phyloP scores from a whole-genome alignment of 2,888 invertebrate species.

The Pardosa pseudoannulata region DNA sequence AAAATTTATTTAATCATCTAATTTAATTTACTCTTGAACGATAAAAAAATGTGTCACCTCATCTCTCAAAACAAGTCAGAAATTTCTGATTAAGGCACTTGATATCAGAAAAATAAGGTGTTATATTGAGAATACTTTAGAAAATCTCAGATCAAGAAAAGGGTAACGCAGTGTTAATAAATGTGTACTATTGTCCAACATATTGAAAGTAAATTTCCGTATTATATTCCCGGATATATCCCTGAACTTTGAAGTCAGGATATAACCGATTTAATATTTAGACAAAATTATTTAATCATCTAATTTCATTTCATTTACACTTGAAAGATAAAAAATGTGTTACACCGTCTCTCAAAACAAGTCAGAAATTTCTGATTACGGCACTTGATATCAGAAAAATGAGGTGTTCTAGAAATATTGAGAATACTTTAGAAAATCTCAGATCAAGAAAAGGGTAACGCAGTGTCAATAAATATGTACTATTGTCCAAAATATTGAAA shows the following conservation, averaged over 20 bases:
- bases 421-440: not conserved
- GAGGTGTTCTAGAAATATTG: not conserved
- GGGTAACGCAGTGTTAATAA: no score
- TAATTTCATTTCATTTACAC: conserved; percentile 1
- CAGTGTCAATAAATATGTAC: no score
- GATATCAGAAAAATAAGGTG: not conserved
- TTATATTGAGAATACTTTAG: not conserved
- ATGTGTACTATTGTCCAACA: no score
- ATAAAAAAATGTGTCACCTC: not conserved
- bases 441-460: no score
- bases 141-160: no score
- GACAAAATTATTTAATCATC: no score
- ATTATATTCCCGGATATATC: no score
- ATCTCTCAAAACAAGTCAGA: not conserved
- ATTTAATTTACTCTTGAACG: not conserved
- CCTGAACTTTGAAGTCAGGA: no score
- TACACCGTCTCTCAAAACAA: not conserved
- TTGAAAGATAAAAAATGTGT: not conserved
- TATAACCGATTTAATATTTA: no score
- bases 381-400: not conserved
- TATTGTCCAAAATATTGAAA: no score
- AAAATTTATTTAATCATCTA: no score
- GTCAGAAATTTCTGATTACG: not conserved
- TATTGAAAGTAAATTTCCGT: no score
- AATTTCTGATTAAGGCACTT: not conserved